Base-by-base conservation (phyloP, 2,797 vertebrate genomes). In the Schizopygopsis pylzovi region DNA sequence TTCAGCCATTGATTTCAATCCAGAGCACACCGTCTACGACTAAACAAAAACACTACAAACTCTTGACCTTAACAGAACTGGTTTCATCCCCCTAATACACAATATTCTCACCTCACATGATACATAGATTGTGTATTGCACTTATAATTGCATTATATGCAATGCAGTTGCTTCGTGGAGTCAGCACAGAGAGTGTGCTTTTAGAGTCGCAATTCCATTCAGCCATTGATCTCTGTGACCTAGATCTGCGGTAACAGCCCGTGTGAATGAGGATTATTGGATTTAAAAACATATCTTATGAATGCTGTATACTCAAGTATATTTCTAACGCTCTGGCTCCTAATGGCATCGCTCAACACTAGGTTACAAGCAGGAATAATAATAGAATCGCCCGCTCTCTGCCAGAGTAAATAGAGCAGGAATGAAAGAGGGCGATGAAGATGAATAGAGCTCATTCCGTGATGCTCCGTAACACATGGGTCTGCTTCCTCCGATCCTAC, bases 201-300 rank as follows among this genome's bases (percentile, higher is more conserved):
- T 65, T 3, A 63, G 25, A 63, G 43, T 54, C 16, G 12, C 33
- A 67, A 15, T 39, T 75, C 45, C 22, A 81, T 81, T 81, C 43
- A 75, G 70, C 59, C 43, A 73, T 54, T 73, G 79, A 59, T 71
- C 70, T 81, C 67, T 75, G 67, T 81, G 78, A 75, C 84, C 78
- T 43, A 73, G 70, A 85, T 81, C 70, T 80, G 56, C 43, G 63
- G 41, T 41, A 79, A 73, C 52, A 81, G 56, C 45, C 70, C 33
- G 45, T 8, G 15, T 85, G 70, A 73, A 81, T 75, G 70, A 81
- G 68, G 78, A 85, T 85, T 85, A 85, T 52, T 85, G 70, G 56
- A 81, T 81, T 85, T 52, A 80, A 85, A 84, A 78, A 56, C 39
- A 47, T 73, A 81, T 81, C 79, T 63, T 65, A 59, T 63, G 43